Conservation (phyloP, 2,113 vertebrate species). For the Felis catus region DNA sequence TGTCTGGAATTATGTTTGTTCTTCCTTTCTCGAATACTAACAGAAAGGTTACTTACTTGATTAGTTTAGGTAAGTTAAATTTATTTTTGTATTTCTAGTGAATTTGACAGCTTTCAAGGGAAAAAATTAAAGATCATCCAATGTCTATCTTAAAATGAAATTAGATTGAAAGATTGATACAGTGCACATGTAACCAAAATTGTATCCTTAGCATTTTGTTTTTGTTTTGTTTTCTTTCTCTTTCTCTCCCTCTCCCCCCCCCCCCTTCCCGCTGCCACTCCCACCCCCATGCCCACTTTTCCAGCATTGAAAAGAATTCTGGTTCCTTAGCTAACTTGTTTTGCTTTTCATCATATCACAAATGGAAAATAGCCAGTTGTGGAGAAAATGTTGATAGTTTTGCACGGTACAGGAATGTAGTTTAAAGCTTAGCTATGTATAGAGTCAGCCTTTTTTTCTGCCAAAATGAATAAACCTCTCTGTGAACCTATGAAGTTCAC, state of each 20-base stretch:
- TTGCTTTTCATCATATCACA: slow-evolving; percentile 56
- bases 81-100: not conserved
- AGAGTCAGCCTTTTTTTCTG: slow-evolving; percentile 67
- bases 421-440: slow-evolving; percentile 57
- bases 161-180: not conserved
- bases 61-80: not conserved
- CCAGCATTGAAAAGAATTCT: slow-evolving; percentile 29
- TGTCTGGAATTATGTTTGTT: slow-evolving; percentile 47
- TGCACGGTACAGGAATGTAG: slow-evolving; percentile 61
- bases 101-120: slow-evolving; percentile 7
- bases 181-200: not conserved
- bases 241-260: not conserved
- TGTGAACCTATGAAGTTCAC: slow-evolving; percentile 67
- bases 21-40: slow-evolving; percentile 34
- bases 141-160: slow-evolving; percentile 21
- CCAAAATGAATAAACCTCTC: slow-evolving; percentile 76
- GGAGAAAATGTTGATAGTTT: slow-evolving; percentile 62
- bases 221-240: not conserved
- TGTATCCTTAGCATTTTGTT: not conserved
- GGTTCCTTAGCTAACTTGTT: slow-evolving; percentile 36
- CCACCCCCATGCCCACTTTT: not conserved
- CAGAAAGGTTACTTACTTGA: not conserved
- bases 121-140: slow-evolving; percentile 19
- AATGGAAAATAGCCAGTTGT: slow-evolving; percentile 67
- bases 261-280: too few species aligned